phyloP scores from a whole-genome alignment of 1,140 invertebrate species.

The Carposina sasakii region DNA sequence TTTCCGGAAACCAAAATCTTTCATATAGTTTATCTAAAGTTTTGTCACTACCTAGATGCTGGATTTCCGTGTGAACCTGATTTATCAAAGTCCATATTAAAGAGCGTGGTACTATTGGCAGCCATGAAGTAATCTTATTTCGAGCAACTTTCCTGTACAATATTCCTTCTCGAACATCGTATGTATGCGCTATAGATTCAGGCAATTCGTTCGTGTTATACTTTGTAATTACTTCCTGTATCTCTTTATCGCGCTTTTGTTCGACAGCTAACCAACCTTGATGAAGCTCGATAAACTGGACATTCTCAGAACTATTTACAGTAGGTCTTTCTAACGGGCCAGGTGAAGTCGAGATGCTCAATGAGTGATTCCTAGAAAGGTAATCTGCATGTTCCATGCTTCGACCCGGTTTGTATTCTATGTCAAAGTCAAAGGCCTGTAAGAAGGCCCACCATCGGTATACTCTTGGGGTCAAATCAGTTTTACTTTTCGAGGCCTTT shows the following conservation, averaged over 20 bases:
- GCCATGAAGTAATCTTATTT: neutral
- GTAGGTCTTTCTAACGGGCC: too few species aligned
- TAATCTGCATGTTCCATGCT: too few species aligned
- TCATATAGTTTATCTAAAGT: conserved; percentile 1
- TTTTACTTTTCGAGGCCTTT: too few species aligned
- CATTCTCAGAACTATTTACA: too few species aligned
- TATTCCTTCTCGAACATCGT: neutral
- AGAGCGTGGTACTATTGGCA: neutral
- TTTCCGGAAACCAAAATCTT: neutral
- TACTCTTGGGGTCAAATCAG: too few species aligned
- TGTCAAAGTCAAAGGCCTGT: too few species aligned
- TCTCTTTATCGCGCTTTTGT: neutral
- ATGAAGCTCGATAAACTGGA: conserved; percentile 1
- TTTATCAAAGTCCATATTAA: neutral
- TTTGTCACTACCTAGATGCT: neutral
- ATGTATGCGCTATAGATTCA: neutral
- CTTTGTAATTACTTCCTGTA: neutral
- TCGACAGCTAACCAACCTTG: neutral
- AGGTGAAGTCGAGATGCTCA: too few species aligned
- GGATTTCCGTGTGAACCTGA: neutral
- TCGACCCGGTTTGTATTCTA: too few species aligned
- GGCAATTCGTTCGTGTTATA: neutral
- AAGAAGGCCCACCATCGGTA: too few species aligned
- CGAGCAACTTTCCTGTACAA: neutral
- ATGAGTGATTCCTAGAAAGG: too few species aligned